phyloP scores from a whole-genome alignment of 2,797 vertebrate genomes.

The Clarias pachynema region DNA sequence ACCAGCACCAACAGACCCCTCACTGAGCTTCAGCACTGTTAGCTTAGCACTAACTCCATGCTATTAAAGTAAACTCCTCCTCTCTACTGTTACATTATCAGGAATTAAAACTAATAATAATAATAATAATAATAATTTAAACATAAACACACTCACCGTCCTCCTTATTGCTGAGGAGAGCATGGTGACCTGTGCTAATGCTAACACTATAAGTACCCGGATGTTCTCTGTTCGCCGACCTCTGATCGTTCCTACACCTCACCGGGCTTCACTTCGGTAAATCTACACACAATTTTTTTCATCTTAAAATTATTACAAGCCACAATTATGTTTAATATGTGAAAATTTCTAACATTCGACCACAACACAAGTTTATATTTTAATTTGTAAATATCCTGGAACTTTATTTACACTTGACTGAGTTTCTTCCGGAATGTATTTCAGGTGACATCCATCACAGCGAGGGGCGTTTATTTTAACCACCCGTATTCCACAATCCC shows the following conservation, averaged over 20 bases:
- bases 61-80: background rate
- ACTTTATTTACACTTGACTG: background rate
- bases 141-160: background rate
- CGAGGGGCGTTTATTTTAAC: background rate
- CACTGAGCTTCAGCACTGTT: too few relatives aligned
- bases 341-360: too few relatives aligned
- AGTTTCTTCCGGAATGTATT: constrained; percentile 3
- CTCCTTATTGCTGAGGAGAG: background rate
- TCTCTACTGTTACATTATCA: background rate
- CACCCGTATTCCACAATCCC: background rate
- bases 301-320: background rate
- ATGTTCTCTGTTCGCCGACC: background rate
- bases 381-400: background rate
- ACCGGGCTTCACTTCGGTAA: background rate
- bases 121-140: background rate
- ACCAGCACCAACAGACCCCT: background rate
- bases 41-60: background rate
- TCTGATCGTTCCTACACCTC: background rate
- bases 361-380: background rate
- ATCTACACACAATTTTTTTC: too few relatives aligned
- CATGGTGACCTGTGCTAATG: background rate
- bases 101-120: background rate
- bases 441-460: background rate
- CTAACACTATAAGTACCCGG: background rate
- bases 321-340: too few relatives aligned